These are phyloP conservation scores for Eupeodes luniger DNA, from an alignment of 2,888 invertebrate genomes.

Conservation along the genomic window DNA sequence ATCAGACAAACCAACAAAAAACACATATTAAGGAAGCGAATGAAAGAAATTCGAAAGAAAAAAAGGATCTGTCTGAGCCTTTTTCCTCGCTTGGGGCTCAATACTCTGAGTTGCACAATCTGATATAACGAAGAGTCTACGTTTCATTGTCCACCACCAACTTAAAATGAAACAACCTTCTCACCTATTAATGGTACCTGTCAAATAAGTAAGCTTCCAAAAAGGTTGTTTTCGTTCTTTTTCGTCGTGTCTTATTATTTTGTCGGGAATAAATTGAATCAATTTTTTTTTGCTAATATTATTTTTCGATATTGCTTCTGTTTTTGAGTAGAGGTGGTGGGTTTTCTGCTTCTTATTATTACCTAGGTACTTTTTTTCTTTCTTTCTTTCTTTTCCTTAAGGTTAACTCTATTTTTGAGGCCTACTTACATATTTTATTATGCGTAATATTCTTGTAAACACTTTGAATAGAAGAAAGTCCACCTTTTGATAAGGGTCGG, in stretches of 20 bases:
- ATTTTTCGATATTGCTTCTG: conserved; percentile 10
- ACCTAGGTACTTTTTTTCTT: not conserved
- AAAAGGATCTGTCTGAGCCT: not conserved
- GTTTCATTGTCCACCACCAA: not conserved
- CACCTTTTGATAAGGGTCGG: conserved; percentile 37
- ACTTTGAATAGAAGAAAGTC: conserved; percentile 23
- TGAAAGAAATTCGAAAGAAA: not conserved
- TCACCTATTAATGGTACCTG: conserved; percentile 32
- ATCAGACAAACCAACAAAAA: not conserved
- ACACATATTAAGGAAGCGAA: not conserved
- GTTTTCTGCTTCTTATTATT: conserved; percentile 3
- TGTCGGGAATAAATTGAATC: conserved; percentile 11
- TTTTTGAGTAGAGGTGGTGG: not conserved
- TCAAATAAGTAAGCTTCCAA: conserved; percentile 11
- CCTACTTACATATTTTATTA: conserved; percentile 19
- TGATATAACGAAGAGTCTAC: not conserved
- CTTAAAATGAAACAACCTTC: not conserved
- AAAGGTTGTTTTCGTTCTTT: not conserved
- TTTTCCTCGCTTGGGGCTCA: not conserved
- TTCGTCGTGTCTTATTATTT: not conserved
- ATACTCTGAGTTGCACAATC: not conserved
- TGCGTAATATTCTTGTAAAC: conserved; percentile 32
- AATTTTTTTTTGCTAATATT: not conserved
- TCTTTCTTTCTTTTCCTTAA: too few species aligned
- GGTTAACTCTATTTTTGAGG: conserved; percentile 25